phyloP scores from a whole-genome alignment of 2,113 vertebrate genomes.

The Pavo muticus region DNA sequence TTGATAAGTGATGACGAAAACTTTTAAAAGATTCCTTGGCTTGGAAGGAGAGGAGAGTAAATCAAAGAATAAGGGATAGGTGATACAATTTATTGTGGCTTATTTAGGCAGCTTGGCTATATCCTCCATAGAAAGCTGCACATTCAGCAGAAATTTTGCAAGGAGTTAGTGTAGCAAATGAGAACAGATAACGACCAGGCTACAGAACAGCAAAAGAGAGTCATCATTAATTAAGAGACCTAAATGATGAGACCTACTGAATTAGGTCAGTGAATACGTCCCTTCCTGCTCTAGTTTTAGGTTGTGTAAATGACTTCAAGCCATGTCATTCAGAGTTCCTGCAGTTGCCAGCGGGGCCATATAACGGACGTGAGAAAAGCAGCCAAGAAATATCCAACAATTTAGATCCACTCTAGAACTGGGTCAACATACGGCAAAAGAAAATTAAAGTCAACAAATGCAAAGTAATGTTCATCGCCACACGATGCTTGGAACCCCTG shows the following conservation, averaged over 20 bases:
- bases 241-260: slow-evolving; percentile 13
- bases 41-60: slow-evolving; percentile 26
- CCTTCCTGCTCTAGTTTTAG: slow-evolving; percentile 46
- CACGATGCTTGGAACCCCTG: slow-evolving; percentile 55
- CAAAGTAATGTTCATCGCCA: slow-evolving; percentile 68
- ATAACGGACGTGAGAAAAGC: slow-evolving; percentile 35
- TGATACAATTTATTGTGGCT: slow-evolving; percentile 5
- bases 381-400: slow-evolving; percentile 44
- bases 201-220: slow-evolving; percentile 40
- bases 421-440: slow-evolving; percentile 63
- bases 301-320: slow-evolving; percentile 47
- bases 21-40: slow-evolving; percentile 6
- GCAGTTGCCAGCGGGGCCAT: slow-evolving; percentile 1
- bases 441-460: slow-evolving; percentile 75
- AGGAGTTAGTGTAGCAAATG: slow-evolving; percentile 20
- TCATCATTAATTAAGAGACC: slow-evolving; percentile 62
- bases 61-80: neutral
- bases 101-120: slow-evolving; percentile 48
- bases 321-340: slow-evolving; percentile 4
- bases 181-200: slow-evolving; percentile 51
- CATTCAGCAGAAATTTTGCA: slow-evolving; percentile 49
- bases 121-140: slow-evolving; percentile 20
- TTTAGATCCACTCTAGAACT: slow-evolving; percentile 63
- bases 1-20: slow-evolving; percentile 24
- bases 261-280: slow-evolving; percentile 51